Conservation (phyloP, 2,888 invertebrate genomes). For the Ennomos erosarius region DNA sequence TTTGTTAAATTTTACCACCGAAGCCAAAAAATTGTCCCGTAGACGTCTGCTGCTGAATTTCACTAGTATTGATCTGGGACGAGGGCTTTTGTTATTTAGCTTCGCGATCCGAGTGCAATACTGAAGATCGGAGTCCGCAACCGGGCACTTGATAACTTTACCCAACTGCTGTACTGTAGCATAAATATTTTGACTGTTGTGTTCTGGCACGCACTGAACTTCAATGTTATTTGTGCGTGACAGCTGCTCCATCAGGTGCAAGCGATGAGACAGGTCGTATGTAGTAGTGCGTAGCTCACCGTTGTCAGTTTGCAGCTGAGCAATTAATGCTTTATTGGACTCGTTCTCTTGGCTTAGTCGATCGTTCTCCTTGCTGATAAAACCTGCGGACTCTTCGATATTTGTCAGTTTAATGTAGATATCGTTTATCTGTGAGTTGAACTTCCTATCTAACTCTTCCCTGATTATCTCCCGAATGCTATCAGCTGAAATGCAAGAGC, state of each 20-base stretch:
- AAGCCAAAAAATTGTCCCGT: constrained; percentile 5
- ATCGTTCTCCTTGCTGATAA: too few relatives aligned
- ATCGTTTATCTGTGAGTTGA: too few relatives aligned
- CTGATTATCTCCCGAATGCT: not conserved
- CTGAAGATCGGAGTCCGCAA: constrained; percentile 32
- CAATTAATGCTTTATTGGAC: constrained; percentile 4
- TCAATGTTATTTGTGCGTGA: constrained; percentile 35
- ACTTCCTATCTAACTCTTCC: too few relatives aligned
- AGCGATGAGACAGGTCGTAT: constrained; percentile 5
- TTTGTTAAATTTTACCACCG: not conserved
- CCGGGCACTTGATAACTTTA: constrained; percentile 24
- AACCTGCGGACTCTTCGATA: too few relatives aligned
- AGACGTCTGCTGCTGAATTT: constrained; percentile 28
- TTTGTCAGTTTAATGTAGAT: too few relatives aligned
- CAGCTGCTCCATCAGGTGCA: constrained; percentile 33
- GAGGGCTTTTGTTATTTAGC: constrained; percentile 12
- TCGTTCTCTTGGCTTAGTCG: not conserved
- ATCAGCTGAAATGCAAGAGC: not conserved
- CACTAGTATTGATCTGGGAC: constrained; percentile 36
- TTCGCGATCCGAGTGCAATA: constrained; percentile 36
- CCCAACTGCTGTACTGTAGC: constrained; percentile 33
- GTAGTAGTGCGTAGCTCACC: constrained; percentile 14
- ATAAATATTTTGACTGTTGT: constrained; percentile 35
- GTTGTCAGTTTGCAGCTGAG: constrained; percentile 21
- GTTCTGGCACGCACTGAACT: constrained; percentile 15